Percentiles rank a stretch among this genome's conserved stretches.
phyloP scores from a whole-genome alignment of 1,140 invertebrate genomes.

The Gerris buenoi region DNA sequence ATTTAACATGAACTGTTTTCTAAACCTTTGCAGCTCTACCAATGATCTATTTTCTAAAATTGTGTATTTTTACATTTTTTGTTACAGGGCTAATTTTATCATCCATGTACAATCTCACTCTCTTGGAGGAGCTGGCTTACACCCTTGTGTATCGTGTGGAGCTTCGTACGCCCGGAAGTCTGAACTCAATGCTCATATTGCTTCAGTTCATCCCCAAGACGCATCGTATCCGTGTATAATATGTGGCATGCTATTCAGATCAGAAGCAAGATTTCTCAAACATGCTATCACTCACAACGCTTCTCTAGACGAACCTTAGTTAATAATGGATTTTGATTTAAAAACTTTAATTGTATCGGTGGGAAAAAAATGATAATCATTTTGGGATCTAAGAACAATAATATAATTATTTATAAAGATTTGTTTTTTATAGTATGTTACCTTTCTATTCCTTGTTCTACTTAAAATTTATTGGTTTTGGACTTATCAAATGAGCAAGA shows the following conservation, averaged over 20 bases:
- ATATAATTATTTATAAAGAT: too few species aligned
- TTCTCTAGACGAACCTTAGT: constrained; percentile 10
- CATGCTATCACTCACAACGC: constrained; percentile 15
- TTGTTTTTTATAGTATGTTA: too few species aligned
- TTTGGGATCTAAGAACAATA: too few species aligned
- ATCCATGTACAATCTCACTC: constrained; percentile 17
- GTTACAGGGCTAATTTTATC: constrained; percentile 23
- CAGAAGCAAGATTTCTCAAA: constrained; percentile 26
- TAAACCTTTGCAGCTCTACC: too few species aligned
- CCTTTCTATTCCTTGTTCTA: too few species aligned
- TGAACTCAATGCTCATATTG: constrained; percentile 11
- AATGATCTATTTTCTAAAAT: too few species aligned
- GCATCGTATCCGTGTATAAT: constrained; percentile 27
- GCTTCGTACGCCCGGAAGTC: constrained; percentile 9
- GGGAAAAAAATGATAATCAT: too few species aligned
- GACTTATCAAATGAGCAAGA: too few species aligned
- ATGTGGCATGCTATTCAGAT: constrained; percentile 30
- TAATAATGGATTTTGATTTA: too few species aligned
- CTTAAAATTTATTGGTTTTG: too few species aligned
- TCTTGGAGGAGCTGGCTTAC: background rate
- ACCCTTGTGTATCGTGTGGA: constrained; percentile 8
- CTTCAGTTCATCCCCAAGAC: constrained; percentile 24
- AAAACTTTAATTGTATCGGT: too few species aligned
- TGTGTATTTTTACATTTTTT: too few species aligned
- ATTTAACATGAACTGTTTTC: background rate